A percentile compares a stretch with the other conserved stretches of the same genome.
phyloP scores from a whole-genome alignment of 1,140 invertebrate genomes.

The Brachionus paranguensis region DNA sequence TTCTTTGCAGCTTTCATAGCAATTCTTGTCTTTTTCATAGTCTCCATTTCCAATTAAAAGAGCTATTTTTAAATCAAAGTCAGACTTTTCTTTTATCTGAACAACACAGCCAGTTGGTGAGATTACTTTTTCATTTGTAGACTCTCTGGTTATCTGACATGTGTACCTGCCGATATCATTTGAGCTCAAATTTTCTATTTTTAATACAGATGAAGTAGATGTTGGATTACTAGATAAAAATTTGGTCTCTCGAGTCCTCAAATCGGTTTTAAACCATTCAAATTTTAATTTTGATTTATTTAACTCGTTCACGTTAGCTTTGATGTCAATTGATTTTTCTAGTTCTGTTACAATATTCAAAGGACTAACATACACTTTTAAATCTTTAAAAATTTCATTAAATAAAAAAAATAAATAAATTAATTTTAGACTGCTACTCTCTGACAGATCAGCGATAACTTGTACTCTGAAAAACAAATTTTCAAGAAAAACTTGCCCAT shows the following conservation, averaged over 20 bases:
- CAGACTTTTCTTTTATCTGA: neutral
- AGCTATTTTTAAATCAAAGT: slow-evolving; percentile 39
- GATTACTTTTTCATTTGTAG: slow-evolving; percentile 18
- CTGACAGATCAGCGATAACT: neutral
- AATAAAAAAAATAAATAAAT: neutral
- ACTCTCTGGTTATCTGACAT: neutral
- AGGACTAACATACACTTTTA: neutral
- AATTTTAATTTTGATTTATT: neutral
- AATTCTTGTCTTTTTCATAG: slow-evolving; percentile 3
- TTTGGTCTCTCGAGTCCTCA: neutral
- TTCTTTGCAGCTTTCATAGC: neutral
- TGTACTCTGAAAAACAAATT: neutral
- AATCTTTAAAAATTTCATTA: neutral
- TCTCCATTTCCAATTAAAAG: slow-evolving; percentile 35
- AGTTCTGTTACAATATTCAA: neutral
- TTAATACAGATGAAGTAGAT: neutral
- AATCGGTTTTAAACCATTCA: slow-evolving; percentile 25
- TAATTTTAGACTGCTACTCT: neutral
- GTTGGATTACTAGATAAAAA: neutral
- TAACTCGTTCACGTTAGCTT: neutral
- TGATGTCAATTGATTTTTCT: neutral
- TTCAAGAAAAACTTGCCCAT: neutral
- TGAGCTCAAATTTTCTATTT: neutral
- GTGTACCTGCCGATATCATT: slow-evolving; percentile 1
- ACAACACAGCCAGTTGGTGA: neutral